phyloP scores from a whole-genome alignment of 2,113 vertebrate species.

The Tringa solitaria region DNA sequence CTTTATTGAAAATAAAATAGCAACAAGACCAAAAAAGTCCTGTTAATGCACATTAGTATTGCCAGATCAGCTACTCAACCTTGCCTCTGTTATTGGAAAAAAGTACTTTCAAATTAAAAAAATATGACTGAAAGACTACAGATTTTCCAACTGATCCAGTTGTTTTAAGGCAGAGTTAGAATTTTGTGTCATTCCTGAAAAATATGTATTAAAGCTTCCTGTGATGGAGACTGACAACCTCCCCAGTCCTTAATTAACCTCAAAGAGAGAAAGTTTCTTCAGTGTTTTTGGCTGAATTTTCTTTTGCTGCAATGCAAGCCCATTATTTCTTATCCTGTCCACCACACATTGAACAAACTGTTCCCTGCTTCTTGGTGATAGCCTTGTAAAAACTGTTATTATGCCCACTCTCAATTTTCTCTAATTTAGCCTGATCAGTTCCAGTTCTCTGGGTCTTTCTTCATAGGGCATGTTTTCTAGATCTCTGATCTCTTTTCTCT shows the following conservation, averaged over 20 bases:
- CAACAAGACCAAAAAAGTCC: not conserved
- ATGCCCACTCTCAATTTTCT: not conserved
- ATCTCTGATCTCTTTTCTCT: slow-evolving; percentile 17
- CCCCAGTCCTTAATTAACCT: not conserved
- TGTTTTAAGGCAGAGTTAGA: not conserved
- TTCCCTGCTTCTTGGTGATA: not conserved
- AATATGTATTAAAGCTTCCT: not conserved
- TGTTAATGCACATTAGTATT: not conserved
- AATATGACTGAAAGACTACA: not conserved
- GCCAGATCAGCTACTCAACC: not conserved
- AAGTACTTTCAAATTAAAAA: not conserved
- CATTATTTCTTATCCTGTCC: not conserved
- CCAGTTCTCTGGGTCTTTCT: slow-evolving; percentile 13
- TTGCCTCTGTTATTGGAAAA: not conserved
- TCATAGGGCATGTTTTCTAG: slow-evolving; percentile 16
- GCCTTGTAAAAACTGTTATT: not conserved
- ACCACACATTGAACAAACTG: not conserved
- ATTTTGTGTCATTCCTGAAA: not conserved
- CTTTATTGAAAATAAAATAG: not conserved
- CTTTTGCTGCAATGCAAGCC: not conserved
- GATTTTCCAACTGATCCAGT: not conserved
- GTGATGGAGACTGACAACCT: not conserved
- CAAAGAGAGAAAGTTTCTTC: not conserved
- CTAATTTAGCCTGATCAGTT: slow-evolving; percentile 8
- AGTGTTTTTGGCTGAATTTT: not conserved